Evolutionary conservation across 2,888 invertebrate species (phyloP).

Genomic region (Zygothrica quintamaculata): DNA sequence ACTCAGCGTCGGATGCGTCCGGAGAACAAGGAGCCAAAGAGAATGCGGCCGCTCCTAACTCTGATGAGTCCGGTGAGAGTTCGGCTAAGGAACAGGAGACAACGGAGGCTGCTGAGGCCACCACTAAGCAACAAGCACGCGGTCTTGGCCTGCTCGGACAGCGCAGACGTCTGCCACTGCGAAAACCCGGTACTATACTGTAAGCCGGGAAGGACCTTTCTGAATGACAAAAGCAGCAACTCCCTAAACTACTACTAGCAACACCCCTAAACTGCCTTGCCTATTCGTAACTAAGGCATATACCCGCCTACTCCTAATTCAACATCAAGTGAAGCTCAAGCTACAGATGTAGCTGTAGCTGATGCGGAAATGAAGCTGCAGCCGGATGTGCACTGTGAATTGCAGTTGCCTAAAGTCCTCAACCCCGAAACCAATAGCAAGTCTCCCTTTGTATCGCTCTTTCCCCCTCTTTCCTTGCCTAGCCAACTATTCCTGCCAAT

Average conservation of each 20-base stretch:
- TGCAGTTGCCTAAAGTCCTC: slow-evolving; percentile 20
- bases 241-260: no score
- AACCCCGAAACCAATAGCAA: not conserved
- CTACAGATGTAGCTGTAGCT: slow-evolving; percentile 15
- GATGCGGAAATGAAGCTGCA: slow-evolving; percentile 37
- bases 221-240: slow-evolving; percentile 39
- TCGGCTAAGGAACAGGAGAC: slow-evolving; percentile 68
- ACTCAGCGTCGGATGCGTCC: slow-evolving; percentile 48
- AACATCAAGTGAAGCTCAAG: slow-evolving; percentile 13
- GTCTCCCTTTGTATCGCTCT: not conserved
- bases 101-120: slow-evolving; percentile 85
- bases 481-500: slow-evolving; percentile 29
- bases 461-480: slow-evolving; percentile 41
- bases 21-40: slow-evolving; percentile 61
- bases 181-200: slow-evolving; percentile 86
- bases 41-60: slow-evolving; percentile 49
- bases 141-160: slow-evolving; percentile 90
- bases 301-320: not conserved
- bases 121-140: slow-evolving; percentile 86
- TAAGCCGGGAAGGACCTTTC: slow-evolving; percentile 31
- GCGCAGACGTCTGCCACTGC: slow-evolving; percentile 87
- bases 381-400: slow-evolving; percentile 26
- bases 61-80: slow-evolving; percentile 60
- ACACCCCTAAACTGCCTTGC: no score
- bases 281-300: not conserved